Percentiles rank a stretch among this genome's conserved stretches.
Conservation (phyloP, 2,113 vertebrate species). For the Dromiciops gliroides region DNA sequence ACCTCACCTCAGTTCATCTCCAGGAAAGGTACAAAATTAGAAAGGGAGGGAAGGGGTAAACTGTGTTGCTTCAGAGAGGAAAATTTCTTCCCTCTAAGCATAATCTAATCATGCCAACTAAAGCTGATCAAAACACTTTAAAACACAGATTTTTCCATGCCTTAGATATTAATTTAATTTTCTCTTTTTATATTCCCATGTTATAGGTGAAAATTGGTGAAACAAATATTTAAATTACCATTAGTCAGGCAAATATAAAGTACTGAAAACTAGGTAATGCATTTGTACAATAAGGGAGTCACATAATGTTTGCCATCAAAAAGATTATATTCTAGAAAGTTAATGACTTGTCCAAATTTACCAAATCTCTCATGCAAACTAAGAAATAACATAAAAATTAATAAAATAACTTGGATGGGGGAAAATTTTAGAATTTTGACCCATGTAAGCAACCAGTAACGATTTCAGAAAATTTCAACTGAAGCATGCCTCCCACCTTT, state of each 20-base stretch:
- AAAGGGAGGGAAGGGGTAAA: background rate
- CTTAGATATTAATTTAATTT: background rate
- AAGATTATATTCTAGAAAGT: background rate
- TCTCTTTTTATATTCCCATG: background rate
- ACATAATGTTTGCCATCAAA: background rate
- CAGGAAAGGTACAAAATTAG: conserved; percentile 61
- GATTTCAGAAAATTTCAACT: background rate
- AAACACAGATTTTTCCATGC: background rate
- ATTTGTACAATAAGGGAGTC: background rate
- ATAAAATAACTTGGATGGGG: background rate
- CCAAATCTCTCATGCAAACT: background rate
- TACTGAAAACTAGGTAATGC: background rate
- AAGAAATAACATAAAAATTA: background rate
- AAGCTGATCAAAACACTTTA: background rate
- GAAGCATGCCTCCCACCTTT: background rate
- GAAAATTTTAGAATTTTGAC: background rate
- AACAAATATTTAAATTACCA: background rate
- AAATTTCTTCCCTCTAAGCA: background rate
- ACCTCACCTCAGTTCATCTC: conserved; percentile 74
- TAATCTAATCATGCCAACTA: background rate
- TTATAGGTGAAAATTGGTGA: background rate
- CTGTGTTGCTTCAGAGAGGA: background rate
- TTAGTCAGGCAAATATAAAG: background rate
- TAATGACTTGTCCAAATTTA: background rate
- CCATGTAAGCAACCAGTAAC: background rate